Percentiles rank a stretch among this genome's conserved stretches.
Evolutionary conservation across 2,113 vertebrate species (phyloP).

Genomic region (Etia nguti): DNA sequence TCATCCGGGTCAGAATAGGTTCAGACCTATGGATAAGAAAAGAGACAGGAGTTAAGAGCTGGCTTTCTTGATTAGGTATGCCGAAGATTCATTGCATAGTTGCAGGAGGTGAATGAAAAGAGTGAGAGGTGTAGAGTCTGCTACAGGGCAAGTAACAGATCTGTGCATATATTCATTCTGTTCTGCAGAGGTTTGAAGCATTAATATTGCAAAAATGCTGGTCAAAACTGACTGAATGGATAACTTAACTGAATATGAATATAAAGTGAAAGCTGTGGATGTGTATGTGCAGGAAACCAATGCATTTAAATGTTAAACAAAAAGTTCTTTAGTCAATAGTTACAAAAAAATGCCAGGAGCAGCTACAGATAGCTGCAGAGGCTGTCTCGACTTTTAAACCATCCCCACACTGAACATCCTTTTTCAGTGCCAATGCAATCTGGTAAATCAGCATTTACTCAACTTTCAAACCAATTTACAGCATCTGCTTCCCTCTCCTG

Average conservation of each 20-base stretch:
- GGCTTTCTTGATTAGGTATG: not conserved
- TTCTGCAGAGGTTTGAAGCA: not conserved
- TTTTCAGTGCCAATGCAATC: not conserved
- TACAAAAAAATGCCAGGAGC: not conserved
- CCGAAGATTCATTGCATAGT: not conserved
- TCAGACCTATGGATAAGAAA: slow-evolving; percentile 79
- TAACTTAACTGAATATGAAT: not conserved
- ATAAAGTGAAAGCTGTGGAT: not conserved
- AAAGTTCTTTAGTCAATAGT: not conserved
- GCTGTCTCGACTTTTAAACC: not conserved
- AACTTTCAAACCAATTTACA: not conserved
- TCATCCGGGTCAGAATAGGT: slow-evolving; percentile 87
- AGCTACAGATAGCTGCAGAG: not conserved
- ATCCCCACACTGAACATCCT: not conserved
- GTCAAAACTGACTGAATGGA: not conserved
- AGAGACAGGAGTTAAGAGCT: not conserved
- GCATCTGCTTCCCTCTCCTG: not conserved
- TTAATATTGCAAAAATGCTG: not conserved
- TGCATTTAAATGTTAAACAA: not conserved
- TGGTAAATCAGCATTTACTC: slow-evolving; percentile 17
- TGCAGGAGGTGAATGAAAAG: not conserved
- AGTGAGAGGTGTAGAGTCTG: not conserved
- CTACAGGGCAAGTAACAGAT: not conserved
- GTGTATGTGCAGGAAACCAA: not conserved
- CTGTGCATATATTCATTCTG: not conserved